Evolutionary conservation across 2,888 invertebrate genomes (phyloP), one percentile per base, ranked within the genome.

Genomic region (Platycheirus albimanus): DNA sequence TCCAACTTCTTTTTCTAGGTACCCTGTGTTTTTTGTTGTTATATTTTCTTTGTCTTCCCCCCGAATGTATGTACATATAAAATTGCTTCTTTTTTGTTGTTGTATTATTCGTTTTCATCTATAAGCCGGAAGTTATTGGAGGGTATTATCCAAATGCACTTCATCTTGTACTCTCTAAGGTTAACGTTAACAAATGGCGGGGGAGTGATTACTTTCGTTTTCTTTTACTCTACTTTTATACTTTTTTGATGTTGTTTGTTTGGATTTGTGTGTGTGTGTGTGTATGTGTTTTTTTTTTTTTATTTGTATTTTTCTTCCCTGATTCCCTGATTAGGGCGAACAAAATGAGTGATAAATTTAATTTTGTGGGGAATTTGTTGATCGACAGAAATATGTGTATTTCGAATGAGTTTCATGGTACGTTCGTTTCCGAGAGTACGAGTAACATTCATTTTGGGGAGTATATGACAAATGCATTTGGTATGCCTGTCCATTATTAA

Each of bases 191-290:
- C 30, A 61, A 45, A 43, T 24, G 28, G 45, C 47, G 78, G 45
- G 79, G 79, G 79, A 69, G 79, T 80, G 79, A 74, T 80, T 80
- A 41, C 79, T 80, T 80, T 80, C 79, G 67, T 51, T 80, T 74
- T 80, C 79, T 69, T 80, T 74, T 80, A 69, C 74, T 74, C 79
- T 49, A 74, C 63, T 80, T 80, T 69, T 56, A 71, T n/a, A n/a
- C n/a, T n/a, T n/a, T n/a, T n/a, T n/a, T n/a, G n/a, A 69, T 69
- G 45, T 49, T 24, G 11, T 36, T 30, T 19, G 36, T n/a, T 36
- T 41, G 1, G n/a, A n/a, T n/a, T n/a, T 20, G 7, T 51, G 17
- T 38, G 8, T 69, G 45, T 56, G 30, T 1, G 1, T 20, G 7
- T 51, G 17, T 38, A n/a, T 69, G 45, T 56, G 30, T 1, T 63